Conservation (phyloP, 2,797 vertebrate species). For the Xiphophorus birchmanni region DNA sequence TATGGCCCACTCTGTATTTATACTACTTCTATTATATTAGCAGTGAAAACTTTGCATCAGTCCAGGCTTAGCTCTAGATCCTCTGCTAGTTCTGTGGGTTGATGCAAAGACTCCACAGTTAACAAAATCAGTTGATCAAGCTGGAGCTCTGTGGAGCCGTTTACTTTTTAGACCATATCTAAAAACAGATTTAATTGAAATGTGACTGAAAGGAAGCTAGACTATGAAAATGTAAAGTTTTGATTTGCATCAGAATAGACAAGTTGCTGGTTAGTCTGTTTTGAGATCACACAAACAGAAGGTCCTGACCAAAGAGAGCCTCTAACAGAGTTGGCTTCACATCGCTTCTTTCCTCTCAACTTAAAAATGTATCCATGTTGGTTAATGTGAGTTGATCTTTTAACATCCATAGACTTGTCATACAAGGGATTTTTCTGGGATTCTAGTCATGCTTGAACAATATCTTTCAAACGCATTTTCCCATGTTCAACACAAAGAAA, state of each 20-base stretch:
- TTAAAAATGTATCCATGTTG: neutral
- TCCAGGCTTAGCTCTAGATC: slow-evolving; percentile 49
- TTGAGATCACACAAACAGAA: neutral
- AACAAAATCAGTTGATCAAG: slow-evolving; percentile 38
- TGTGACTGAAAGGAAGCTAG: slow-evolving; percentile 7
- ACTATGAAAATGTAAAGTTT: slow-evolving; percentile 10
- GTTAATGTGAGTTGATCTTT: too few species aligned
- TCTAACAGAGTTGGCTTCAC: neutral
- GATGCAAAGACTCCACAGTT: slow-evolving; percentile 27
- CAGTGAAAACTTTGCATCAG: slow-evolving; percentile 28
- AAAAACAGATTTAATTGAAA: slow-evolving; percentile 7
- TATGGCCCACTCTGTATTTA: too few species aligned
- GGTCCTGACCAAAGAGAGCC: neutral
- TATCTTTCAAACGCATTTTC: neutral
- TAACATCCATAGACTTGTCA: neutral
- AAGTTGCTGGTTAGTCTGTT: neutral
- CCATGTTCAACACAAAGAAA: neutral
- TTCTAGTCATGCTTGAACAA: neutral
- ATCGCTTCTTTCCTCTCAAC: neutral
- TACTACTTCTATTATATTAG: slow-evolving; percentile 25
- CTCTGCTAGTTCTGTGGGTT: slow-evolving; percentile 33
- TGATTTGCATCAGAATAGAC: neutral
- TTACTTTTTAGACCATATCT: slow-evolving; percentile 24
- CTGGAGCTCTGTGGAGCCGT: slow-evolving; percentile 26
- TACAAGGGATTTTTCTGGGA: neutral